phyloP scores from a whole-genome alignment of 2,113 vertebrate genomes.

The Nesoenas mayeri region DNA sequence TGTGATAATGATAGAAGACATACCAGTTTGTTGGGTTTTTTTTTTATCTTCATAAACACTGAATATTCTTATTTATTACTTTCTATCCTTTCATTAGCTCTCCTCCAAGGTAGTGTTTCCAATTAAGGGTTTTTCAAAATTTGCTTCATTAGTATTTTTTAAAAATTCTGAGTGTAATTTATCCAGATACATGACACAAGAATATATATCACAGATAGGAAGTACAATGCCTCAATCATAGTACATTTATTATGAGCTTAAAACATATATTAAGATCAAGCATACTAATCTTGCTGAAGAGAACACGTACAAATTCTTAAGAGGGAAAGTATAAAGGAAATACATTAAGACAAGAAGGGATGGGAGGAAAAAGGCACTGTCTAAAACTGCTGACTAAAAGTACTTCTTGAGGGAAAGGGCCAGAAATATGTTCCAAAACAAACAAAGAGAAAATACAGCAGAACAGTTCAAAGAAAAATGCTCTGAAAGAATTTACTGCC shows the following conservation, averaged over 20 bases:
- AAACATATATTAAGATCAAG: constrained; percentile 22
- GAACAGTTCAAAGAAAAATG: constrained; percentile 29
- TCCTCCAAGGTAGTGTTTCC: not conserved
- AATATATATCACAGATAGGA: not conserved
- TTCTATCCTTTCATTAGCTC: not conserved
- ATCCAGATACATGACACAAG: not conserved
- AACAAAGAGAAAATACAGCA: constrained; percentile 11
- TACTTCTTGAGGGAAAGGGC: not conserved
- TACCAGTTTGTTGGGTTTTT: not conserved
- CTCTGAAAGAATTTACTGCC: constrained; percentile 40
- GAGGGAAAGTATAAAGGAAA: constrained; percentile 10
- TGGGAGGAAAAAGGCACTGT: not conserved
- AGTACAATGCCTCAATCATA: not conserved
- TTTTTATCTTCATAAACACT: not conserved
- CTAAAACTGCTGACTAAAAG: constrained; percentile 45
- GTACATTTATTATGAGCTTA: not conserved
- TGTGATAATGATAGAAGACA: not conserved
- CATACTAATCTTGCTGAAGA: not conserved
- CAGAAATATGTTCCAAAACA: constrained; percentile 24
- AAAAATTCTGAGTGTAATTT: not conserved
- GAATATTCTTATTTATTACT: not conserved
- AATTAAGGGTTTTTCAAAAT: not conserved
- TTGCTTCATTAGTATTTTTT: not conserved
- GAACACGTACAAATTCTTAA: not conserved
- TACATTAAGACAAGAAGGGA: not conserved